These are phyloP conservation scores for Heteractis magnifica DNA, from an alignment of 92 coral and sea anemone genomes.

Conservation along the genomic window DNA sequence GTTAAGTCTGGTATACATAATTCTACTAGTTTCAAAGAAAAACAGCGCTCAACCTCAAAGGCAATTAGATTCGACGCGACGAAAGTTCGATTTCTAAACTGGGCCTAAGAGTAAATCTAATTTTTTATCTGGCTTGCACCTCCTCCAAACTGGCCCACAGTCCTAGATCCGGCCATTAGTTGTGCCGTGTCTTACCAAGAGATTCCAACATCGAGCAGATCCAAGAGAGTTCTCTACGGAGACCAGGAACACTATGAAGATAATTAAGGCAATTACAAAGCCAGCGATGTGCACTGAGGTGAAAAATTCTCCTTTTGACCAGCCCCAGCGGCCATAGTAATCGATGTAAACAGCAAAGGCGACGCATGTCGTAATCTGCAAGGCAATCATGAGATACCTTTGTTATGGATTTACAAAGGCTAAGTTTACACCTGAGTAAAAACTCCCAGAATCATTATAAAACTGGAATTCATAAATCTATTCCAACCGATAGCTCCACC, in stretches of 20 bases:
- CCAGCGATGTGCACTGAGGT: slow-evolving; percentile 54
- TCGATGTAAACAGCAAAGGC: slow-evolving; percentile 32
- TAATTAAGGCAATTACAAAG: slow-evolving; percentile 30
- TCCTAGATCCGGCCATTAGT: not conserved
- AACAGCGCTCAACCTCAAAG: too few species aligned
- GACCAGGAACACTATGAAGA: slow-evolving; percentile 45
- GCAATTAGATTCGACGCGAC: too few species aligned
- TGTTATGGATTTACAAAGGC: not conserved
- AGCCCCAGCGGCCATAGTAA: not conserved
- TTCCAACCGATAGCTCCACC: too few species aligned
- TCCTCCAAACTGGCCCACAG: too few species aligned
- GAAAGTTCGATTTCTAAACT: too few species aligned
- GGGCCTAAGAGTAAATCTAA: too few species aligned
- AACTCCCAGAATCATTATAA: too few species aligned
- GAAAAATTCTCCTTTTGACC: slow-evolving; percentile 36
- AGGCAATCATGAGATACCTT: not conserved
- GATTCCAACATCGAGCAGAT: slow-evolving; percentile 51
- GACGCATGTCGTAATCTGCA: slow-evolving; percentile 28
- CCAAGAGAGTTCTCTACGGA: slow-evolving; percentile 55
- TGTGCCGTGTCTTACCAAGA: slow-evolving; percentile 19
- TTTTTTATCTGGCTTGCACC: too few species aligned
- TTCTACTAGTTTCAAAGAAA: too few species aligned
- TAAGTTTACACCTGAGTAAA: too few species aligned
- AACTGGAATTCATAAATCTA: too few species aligned
- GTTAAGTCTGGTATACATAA: too few species aligned